A percentile compares a stretch with the other conserved stretches of the same genome.
Evolutionary conservation across 2,888 invertebrate species (phyloP).

Genomic region (Antheraea assamensis): DNA sequence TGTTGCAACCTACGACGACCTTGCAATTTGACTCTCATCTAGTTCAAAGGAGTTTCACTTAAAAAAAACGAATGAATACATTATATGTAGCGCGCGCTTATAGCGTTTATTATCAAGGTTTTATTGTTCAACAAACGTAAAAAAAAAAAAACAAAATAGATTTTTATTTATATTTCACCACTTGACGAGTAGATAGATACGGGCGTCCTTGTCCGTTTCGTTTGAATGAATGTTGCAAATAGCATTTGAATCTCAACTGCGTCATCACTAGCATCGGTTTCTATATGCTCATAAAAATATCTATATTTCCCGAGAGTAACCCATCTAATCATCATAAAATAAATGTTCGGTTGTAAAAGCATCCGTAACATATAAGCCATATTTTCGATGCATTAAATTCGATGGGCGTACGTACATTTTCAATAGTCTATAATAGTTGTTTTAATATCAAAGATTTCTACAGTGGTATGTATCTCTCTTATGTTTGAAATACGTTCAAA

Average conservation of each 20-base stretch:
- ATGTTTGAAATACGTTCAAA: background rate
- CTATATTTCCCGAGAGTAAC: conserved; percentile 65
- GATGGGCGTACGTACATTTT: conserved; percentile 27
- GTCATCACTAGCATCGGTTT: conserved; percentile 50
- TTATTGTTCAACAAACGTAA: background rate
- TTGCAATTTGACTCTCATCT: no score
- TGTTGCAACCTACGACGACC: no score
- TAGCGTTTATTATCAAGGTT: background rate
- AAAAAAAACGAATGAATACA: background rate
- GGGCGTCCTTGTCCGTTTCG: conserved; percentile 11
- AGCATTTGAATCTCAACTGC: conserved; percentile 41
- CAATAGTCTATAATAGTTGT: background rate
- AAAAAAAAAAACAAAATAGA: background rate
- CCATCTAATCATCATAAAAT: conserved; percentile 72
- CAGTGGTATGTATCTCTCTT: background rate
- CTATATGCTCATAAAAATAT: conserved; percentile 64
- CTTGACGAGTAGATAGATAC: background rate
- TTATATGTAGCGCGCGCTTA: background rate
- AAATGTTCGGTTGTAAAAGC: conserved; percentile 59
- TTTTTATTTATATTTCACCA: background rate
- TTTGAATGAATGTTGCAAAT: conserved; percentile 25
- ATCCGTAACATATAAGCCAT: conserved; percentile 49
- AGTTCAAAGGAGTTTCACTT: background rate
- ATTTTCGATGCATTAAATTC: conserved; percentile 45
- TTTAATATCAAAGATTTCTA: background rate